phyloP scores from a whole-genome alignment of 2,113 vertebrate species.

The Semnopithecus entellus region DNA sequence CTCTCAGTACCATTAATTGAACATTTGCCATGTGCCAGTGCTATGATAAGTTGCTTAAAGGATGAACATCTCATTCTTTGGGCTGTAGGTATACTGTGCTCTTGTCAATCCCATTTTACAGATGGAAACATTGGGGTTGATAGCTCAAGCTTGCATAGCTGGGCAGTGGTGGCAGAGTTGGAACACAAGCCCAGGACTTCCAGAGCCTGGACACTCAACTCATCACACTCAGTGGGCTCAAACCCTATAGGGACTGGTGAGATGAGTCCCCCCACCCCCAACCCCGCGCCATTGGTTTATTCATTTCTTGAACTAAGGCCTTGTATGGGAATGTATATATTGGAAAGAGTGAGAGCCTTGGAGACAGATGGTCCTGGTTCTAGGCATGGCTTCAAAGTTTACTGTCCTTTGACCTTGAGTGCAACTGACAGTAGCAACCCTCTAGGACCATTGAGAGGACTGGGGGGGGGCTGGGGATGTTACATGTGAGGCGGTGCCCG shows the following conservation, averaged over 20 bases:
- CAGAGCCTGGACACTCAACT: background rate
- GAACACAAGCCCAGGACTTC: background rate
- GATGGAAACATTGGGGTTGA: background rate
- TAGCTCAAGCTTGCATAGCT: background rate
- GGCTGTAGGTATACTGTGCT: too few relatives aligned
- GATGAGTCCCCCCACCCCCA: background rate
- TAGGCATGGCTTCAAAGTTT: background rate
- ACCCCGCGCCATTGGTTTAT: background rate
- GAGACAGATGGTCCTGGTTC: background rate
- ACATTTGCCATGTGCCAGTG: background rate
- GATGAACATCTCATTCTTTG: too few relatives aligned
- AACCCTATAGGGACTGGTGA: too few relatives aligned
- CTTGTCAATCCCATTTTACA: background rate
- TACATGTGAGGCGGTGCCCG: background rate
- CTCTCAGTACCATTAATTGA: background rate
- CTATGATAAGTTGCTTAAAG: background rate
- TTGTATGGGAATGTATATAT: too few relatives aligned
- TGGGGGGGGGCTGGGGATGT: fast-evolving
- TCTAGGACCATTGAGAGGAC: background rate
- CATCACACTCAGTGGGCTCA: background rate
- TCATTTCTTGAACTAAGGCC: background rate
- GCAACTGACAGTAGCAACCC: background rate
- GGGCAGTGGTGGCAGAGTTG: background rate
- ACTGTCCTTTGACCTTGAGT: background rate
- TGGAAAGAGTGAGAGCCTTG: background rate